These are phyloP conservation scores for Megalopta genalis DNA, from an alignment of 1,140 invertebrate species.

Conservation along the genomic window DNA sequence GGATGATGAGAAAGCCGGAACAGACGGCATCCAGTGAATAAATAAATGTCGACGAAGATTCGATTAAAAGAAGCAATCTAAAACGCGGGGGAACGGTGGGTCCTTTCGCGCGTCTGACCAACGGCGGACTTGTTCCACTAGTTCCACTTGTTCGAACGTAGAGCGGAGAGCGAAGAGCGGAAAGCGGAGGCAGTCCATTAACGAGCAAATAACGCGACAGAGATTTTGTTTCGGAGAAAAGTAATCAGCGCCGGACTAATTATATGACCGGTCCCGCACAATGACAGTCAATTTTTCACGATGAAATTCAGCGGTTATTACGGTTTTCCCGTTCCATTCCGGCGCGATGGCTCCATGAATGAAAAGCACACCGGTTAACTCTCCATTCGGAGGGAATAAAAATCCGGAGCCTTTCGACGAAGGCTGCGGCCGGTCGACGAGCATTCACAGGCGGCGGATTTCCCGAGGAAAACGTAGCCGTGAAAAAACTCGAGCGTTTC, in stretches of 20 bases:
- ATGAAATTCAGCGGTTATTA: background rate
- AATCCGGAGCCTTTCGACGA: constrained; percentile 4
- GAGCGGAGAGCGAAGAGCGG: too few species aligned
- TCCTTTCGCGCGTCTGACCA: background rate
- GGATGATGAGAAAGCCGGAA: too few species aligned
- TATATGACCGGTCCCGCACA: background rate
- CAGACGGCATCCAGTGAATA: too few species aligned
- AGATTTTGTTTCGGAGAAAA: background rate
- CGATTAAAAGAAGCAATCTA: too few species aligned
- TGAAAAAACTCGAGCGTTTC: background rate
- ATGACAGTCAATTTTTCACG: constrained; percentile 7
- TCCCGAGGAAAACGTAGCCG: background rate
- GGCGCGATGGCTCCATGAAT: constrained; percentile 6
- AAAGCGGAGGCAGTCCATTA: too few species aligned
- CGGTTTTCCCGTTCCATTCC: background rate
- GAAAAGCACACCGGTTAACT: constrained; percentile 26
- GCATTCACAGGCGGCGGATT: constrained; percentile 4
- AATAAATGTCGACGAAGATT: too few species aligned
- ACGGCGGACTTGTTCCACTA: constrained; percentile 11
- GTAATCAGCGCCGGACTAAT: background rate
- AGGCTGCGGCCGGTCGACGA: background rate
- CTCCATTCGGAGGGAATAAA: background rate
- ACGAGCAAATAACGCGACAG: too few species aligned
- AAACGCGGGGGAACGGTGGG: too few species aligned
- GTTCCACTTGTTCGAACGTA: background rate